A percentile compares a stretch with the other conserved stretches of the same genome.
Conservation (phyloP, 2,888 invertebrate genomes). For the Ectemnius cavifrons region DNA sequence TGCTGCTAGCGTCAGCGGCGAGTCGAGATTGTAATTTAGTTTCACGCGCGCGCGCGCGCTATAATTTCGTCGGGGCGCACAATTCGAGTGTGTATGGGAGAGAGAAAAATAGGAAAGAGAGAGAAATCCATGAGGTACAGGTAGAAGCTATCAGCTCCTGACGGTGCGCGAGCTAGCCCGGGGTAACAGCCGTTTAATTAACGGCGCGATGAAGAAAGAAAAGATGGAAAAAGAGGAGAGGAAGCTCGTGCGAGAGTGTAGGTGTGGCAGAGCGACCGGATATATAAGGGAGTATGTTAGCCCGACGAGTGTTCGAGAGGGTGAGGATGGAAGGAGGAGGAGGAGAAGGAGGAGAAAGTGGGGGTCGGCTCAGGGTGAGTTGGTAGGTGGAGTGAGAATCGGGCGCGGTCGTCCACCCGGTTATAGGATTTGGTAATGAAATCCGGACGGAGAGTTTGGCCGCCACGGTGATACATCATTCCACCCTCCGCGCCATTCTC, state of each 20-base stretch:
- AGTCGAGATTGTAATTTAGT: constrained; percentile 43
- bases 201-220: constrained; percentile 53
- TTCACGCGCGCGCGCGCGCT: constrained; percentile 1
- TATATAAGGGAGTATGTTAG: background rate
- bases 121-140: too few species aligned
- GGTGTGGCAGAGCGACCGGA: too few species aligned
- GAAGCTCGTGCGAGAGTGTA: background rate
- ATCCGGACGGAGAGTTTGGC: constrained; percentile 61
- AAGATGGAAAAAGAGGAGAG: constrained; percentile 31
- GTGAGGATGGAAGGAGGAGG: background rate
- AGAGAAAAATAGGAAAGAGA: too few species aligned
- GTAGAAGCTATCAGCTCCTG: constrained; percentile 14
- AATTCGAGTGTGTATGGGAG: constrained; percentile 21
- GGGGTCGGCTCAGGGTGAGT: background rate
- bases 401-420: constrained; percentile 53
- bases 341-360: background rate
- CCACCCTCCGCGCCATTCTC: constrained; percentile 50
- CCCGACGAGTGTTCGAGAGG: background rate
- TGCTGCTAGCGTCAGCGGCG: background rate
- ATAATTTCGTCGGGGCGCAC: constrained; percentile 43
- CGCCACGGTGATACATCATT: constrained; percentile 61
- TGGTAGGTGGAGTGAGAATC: constrained; percentile 31
- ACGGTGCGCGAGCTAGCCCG: constrained; percentile 21
- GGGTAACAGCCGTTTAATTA: constrained; percentile 62
- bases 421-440: constrained; percentile 66